Conservation (phyloP, 2,888 invertebrate species). For the Tachina grossa region DNA sequence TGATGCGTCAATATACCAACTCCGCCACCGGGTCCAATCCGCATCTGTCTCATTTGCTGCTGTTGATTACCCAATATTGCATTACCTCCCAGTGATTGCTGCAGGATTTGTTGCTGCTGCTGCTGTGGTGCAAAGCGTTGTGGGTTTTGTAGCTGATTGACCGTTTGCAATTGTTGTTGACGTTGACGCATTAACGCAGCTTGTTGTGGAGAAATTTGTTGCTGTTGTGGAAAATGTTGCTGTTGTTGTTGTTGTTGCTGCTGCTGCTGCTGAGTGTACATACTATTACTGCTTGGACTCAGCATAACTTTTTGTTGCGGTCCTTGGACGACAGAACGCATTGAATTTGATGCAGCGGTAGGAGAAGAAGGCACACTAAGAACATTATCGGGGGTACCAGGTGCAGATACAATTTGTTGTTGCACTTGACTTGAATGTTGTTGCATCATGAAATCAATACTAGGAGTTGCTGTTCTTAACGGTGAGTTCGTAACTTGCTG, state of each 20-base stretch:
- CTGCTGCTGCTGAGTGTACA: conserved; percentile 75
- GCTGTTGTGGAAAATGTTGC: conserved; percentile 73
- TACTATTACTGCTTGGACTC: conserved; percentile 77
- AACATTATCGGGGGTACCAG: conserved; percentile 68
- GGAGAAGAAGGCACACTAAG: conserved; percentile 79
- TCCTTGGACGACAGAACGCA: conserved; percentile 75
- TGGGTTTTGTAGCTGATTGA: conserved; percentile 61
- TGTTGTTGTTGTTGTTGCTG: conserved; percentile 72
- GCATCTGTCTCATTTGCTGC: conserved; percentile 77
- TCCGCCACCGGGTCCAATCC: conserved; percentile 62
- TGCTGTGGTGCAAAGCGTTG: conserved; percentile 74
- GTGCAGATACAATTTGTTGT: conserved; percentile 67
- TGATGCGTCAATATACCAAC: conserved; percentile 48
- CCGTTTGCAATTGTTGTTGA: conserved; percentile 71
- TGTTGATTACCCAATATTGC: conserved; percentile 70
- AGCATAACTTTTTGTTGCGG: conserved; percentile 76
- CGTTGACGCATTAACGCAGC: conserved; percentile 73
- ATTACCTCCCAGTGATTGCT: conserved; percentile 79
- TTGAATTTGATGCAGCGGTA: conserved; percentile 72
- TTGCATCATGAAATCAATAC: conserved; percentile 75
- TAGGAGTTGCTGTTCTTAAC: conserved; percentile 77
- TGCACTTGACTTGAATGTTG: conserved; percentile 72
- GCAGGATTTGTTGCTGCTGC: conserved; percentile 79
- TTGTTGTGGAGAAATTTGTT: conserved; percentile 76
- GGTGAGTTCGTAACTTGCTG: conserved; percentile 76